Evolutionary conservation across 1,140 invertebrate species (phyloP).

Genomic region (Cyclargus thomasi): DNA sequence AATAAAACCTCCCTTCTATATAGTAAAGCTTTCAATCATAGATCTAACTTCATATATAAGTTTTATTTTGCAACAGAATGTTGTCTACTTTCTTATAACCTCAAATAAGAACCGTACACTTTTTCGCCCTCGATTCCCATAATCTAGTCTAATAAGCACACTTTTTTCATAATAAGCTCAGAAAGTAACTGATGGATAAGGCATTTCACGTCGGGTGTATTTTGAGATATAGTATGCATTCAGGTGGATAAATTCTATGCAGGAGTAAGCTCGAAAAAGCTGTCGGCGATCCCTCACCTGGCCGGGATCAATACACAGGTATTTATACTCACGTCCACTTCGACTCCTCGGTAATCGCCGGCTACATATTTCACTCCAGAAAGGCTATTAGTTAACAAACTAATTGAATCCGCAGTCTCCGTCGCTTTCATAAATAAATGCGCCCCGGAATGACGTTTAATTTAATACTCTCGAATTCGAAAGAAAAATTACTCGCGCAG

Average conservation of each 20-base stretch:
- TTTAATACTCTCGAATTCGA: background rate
- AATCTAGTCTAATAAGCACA: too few species aligned
- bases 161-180: too few species aligned
- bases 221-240: background rate
- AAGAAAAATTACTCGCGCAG: conserved; percentile 2
- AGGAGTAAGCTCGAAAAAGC: background rate
- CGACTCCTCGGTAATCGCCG: background rate
- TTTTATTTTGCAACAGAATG: too few species aligned
- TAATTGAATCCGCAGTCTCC: background rate
- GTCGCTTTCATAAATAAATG: background rate
- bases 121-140: too few species aligned
- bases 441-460: background rate
- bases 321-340: background rate
- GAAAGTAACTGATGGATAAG: too few species aligned
- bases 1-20: too few species aligned
- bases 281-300: background rate
- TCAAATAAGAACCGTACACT: too few species aligned
- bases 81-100: too few species aligned
- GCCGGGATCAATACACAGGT: background rate
- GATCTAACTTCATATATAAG: too few species aligned
- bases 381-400: background rate
- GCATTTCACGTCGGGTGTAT: background rate
- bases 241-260: background rate
- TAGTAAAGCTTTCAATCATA: too few species aligned
- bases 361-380: background rate